Evolutionary conservation across 2,888 invertebrate species (phyloP).

Genomic region (Achlya flavicornis): DNA sequence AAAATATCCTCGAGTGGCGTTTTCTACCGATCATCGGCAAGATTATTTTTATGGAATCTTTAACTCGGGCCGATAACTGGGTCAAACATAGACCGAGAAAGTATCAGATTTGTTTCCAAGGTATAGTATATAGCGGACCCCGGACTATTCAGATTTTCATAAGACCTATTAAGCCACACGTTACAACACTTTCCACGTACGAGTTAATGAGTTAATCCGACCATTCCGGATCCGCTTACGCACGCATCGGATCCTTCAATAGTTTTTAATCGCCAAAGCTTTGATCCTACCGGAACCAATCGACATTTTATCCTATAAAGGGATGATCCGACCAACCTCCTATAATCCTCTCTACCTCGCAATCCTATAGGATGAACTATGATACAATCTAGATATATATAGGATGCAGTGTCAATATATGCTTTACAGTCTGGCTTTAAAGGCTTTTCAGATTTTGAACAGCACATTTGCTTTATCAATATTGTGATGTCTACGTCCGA

Average conservation of each 20-base stretch:
- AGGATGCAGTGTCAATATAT: background rate
- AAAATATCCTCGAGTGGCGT: too few species aligned
- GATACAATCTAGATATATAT: background rate
- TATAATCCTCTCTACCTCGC: slow-evolving; percentile 17
- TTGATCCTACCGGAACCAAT: slow-evolving; percentile 23
- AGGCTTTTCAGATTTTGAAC: background rate
- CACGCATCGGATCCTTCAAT: slow-evolving; percentile 13
- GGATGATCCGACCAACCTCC: slow-evolving; percentile 21
- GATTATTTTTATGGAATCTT: too few species aligned
- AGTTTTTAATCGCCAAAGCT: slow-evolving; percentile 15
- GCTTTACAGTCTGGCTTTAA: background rate
- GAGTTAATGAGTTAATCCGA: too few species aligned
- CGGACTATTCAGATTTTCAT: too few species aligned
- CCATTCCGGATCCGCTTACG: background rate
- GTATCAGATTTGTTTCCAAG: too few species aligned
- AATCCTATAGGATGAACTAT: slow-evolving; percentile 18
- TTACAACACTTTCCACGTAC: too few species aligned
- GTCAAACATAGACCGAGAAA: too few species aligned
- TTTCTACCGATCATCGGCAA: too few species aligned
- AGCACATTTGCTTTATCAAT: background rate
- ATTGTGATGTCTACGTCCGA: too few species aligned
- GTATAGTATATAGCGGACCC: too few species aligned
- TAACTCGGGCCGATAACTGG: too few species aligned
- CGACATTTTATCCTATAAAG: slow-evolving; percentile 18
- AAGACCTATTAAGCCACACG: too few species aligned